Evolutionary conservation across 2,113 vertebrate genomes (phyloP).

Genomic region (Colistium nudipinnis): DNA sequence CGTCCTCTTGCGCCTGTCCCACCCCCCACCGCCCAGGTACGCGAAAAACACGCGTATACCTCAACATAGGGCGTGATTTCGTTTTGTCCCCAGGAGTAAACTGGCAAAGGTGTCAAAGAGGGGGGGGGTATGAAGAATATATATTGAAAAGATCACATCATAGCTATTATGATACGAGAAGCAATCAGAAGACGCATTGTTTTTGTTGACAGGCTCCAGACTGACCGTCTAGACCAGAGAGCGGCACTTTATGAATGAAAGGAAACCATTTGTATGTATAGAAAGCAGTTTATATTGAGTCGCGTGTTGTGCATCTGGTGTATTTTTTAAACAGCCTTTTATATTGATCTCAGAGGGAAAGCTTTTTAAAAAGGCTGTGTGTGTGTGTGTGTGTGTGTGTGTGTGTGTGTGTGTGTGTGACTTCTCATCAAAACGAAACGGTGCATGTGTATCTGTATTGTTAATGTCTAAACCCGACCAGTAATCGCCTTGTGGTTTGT

Average conservation of each 20-base stretch:
- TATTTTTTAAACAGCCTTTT: conserved; percentile 34
- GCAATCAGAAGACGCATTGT: conserved; percentile 43
- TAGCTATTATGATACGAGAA: conserved; percentile 1
- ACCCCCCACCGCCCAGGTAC: no score
- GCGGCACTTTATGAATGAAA: conserved; percentile 64
- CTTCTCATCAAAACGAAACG: no score
- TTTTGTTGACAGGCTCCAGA: conserved; percentile 44
- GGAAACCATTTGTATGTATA: conserved; percentile 68
- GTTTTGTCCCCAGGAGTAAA: conserved; percentile 2
- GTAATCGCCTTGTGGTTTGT: background rate
- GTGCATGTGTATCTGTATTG: no score
- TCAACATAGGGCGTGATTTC: background rate
- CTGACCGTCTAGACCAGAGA: conserved; percentile 43
- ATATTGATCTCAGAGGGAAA: conserved; percentile 16
- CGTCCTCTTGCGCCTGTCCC: conserved; percentile 16
- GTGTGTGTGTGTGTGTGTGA: no score
- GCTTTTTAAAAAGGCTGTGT: background rate
- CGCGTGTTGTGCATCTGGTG: conserved; percentile 31
- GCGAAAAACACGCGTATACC: conserved; percentile 11
- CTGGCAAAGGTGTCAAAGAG: background rate
- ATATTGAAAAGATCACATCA: background rate
- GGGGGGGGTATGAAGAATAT: no score
- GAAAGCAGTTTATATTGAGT: conserved; percentile 53
- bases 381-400: no score
- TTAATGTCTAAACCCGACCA: background rate